phyloP scores from a whole-genome alignment of 2,888 invertebrate genomes.

The Nemoura dubitans region DNA sequence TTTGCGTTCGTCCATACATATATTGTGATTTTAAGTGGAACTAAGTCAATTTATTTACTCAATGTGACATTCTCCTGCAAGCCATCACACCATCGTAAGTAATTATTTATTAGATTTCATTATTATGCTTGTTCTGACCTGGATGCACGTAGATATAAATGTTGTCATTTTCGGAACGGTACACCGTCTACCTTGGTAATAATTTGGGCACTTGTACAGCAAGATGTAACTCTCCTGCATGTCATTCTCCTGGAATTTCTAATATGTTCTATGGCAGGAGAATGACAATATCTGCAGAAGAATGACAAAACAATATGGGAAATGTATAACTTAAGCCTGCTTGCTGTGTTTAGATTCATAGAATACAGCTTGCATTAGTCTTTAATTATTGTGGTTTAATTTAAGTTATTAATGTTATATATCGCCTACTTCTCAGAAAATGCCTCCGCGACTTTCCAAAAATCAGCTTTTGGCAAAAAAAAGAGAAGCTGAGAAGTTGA shows the following conservation, averaged over 20 bases:
- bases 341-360: not conserved
- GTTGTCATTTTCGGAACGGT: too few relatives aligned
- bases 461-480: not conserved
- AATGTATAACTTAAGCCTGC: not conserved
- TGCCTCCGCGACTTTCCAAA: not conserved
- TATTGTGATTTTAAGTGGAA: slow-evolving; percentile 22
- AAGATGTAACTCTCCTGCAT: not conserved
- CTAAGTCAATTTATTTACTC: not conserved
- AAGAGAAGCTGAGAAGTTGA: slow-evolving; percentile 9
- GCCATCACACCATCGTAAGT: not conserved
- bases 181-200: too few relatives aligned
- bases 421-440: not conserved
- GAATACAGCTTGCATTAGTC: not conserved
- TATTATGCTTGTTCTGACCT: not conserved
- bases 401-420: not conserved
- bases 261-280: not conserved
- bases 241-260: slow-evolving; percentile 10
- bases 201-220: not conserved
- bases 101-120: slow-evolving; percentile 1
- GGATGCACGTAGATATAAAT: not conserved
- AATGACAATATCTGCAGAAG: not conserved
- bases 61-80: slow-evolving; percentile 8
- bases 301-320: not conserved
- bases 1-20: too few relatives aligned
- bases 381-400: not conserved